These are phyloP conservation scores for Podarcis muralis DNA, from an alignment of 2,113 vertebrate genomes.

Conservation along the genomic window DNA sequence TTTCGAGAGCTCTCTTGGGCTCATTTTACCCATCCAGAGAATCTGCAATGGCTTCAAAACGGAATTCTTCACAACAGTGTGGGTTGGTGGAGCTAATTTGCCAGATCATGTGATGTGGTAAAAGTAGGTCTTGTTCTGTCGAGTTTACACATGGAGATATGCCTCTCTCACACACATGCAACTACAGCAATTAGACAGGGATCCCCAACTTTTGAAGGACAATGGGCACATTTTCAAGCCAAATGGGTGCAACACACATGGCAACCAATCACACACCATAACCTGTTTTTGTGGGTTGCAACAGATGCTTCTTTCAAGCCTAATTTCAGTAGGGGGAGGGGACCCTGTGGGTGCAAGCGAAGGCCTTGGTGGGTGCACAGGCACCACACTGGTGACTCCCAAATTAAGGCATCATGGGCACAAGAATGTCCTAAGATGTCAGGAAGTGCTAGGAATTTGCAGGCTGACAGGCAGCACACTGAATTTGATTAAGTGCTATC, in stretches of 20 bases:
- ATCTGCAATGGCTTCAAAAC: not conserved
- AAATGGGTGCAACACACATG: too few relatives aligned
- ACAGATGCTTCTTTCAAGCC: too few relatives aligned
- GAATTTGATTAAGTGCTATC: not conserved
- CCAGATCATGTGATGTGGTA: not conserved
- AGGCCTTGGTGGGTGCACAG: too few relatives aligned
- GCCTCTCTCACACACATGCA: not conserved
- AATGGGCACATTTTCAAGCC: not conserved
- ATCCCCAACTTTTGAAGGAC: too few relatives aligned
- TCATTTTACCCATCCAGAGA: not conserved
- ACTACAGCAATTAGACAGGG: too few relatives aligned
- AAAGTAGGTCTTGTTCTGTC: not conserved
- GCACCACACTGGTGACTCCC: too few relatives aligned
- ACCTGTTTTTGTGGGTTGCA: too few relatives aligned
- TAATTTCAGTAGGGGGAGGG: too few relatives aligned
- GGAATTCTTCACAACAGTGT: not conserved
- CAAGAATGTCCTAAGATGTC: not conserved
- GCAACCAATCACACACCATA: too few relatives aligned
- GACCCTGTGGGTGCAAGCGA: too few relatives aligned
- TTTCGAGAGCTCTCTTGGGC: not conserved
- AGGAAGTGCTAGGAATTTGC: not conserved
- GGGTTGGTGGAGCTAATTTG: not conserved
- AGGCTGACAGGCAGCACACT: not conserved
- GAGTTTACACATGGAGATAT: not conserved
- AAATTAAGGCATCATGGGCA: not conserved